Evolutionary conservation across 1,140 invertebrate species (phyloP).

Genomic region (Temnothorax longispinosus): DNA sequence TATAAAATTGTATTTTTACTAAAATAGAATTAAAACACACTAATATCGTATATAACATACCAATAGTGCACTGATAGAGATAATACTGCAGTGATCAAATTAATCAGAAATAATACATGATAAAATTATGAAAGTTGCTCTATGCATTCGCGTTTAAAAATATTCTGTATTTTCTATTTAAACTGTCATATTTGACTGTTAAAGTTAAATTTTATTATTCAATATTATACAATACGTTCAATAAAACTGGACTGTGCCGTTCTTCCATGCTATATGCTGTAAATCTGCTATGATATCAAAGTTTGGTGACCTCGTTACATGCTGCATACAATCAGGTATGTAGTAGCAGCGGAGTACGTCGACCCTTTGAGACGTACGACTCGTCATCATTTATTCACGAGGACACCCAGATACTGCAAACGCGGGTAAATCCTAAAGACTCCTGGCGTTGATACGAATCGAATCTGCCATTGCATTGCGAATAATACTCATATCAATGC

Average conservation of each 20-base stretch:
- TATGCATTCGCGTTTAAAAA: neutral
- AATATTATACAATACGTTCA: neutral
- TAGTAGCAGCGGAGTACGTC: slow-evolving; percentile 35
- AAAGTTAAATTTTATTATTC: neutral
- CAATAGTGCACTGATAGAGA: neutral
- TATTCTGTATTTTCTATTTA: neutral
- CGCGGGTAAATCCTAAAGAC: slow-evolving; percentile 45
- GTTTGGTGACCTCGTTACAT: slow-evolving; percentile 58
- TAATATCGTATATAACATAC: neutral
- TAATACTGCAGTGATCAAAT: neutral
- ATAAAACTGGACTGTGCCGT: slow-evolving; percentile 24
- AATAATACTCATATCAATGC: slow-evolving; percentile 33
- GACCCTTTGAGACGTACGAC: slow-evolving; percentile 51
- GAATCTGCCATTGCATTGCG: slow-evolving; percentile 26
- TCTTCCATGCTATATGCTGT: neutral
- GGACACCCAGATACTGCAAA: slow-evolving; percentile 52
- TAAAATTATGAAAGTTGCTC: neutral
- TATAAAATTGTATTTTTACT: neutral
- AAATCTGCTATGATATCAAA: slow-evolving; percentile 30
- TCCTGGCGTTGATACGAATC: slow-evolving; percentile 44
- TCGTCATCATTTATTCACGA: slow-evolving; percentile 60
- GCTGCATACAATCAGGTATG: slow-evolving; percentile 35
- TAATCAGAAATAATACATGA: neutral
- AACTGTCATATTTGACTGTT: neutral
- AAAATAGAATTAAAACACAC: neutral